Percentiles rank a stretch among this genome's conserved stretches.
These are phyloP conservation scores for Chloropsis hardwickii DNA, from an alignment of 2,113 vertebrate genomes.

Conservation along the genomic window DNA sequence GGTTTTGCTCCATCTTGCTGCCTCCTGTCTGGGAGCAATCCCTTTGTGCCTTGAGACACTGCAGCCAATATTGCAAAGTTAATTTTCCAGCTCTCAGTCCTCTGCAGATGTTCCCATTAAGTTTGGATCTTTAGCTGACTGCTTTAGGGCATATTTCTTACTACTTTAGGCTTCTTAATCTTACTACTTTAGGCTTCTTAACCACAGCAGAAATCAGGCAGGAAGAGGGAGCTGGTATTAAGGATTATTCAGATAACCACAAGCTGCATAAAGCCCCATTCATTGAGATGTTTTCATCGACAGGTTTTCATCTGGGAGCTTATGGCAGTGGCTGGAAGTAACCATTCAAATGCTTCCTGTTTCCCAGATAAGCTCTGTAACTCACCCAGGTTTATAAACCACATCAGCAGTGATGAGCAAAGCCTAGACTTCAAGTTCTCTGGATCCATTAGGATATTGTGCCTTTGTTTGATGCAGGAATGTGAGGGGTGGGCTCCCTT, in stretches of 20 bases:
- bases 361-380: not conserved
- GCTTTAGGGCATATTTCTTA: constrained; percentile 28
- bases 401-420: not conserved
- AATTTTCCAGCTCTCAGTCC: constrained; percentile 21
- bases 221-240: constrained; percentile 40
- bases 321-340: not conserved
- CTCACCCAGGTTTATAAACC: not conserved
- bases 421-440: not conserved
- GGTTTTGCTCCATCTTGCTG: not conserved
- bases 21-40: not conserved
- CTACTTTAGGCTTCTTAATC: constrained; percentile 49
- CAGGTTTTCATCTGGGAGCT: constrained; percentile 24
- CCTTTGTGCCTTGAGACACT: not conserved
- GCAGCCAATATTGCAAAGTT: not conserved
- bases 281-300: not conserved
- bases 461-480: not conserved
- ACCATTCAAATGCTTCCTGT: not conserved
- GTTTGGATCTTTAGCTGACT: constrained; percentile 22
- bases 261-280: constrained; percentile 7
- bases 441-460: not conserved
- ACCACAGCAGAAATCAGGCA: constrained; percentile 22
- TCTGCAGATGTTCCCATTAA: constrained; percentile 43
- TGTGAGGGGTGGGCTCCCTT: not conserved
- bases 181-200: constrained; percentile 55
- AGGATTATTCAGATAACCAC: constrained; percentile 52